Percentiles rank a stretch among this genome's conserved stretches.
Evolutionary conservation across 2,113 vertebrate genomes (phyloP).

Genomic region (Scatophagus argus): DNA sequence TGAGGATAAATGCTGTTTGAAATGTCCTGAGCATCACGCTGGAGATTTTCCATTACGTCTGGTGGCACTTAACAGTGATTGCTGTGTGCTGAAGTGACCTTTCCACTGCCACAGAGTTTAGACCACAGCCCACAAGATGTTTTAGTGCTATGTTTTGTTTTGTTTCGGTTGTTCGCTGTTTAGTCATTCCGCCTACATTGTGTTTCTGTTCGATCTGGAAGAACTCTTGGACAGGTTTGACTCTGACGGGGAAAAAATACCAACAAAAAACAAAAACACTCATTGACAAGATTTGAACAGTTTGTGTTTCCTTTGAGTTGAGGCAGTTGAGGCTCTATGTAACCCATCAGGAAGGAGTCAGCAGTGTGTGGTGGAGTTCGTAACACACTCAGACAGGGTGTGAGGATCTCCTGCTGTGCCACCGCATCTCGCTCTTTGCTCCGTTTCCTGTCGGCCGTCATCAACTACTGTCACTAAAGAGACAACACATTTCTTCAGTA

Average conservation of each 20-base stretch:
- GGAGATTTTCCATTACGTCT: not conserved
- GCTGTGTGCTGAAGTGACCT: slow-evolving; percentile 19
- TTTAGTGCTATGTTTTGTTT: not conserved
- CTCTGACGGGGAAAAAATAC: slow-evolving; percentile 16
- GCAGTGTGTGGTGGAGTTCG: slow-evolving; percentile 1
- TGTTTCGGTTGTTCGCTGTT: slow-evolving; percentile 2
- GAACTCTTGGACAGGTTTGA: slow-evolving; percentile 18
- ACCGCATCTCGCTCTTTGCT: slow-evolving; percentile 2
- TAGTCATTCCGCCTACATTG: not conserved
- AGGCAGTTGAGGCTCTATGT: not conserved
- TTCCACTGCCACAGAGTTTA: not conserved
- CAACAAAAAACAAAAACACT: not conserved
- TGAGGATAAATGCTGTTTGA: not conserved
- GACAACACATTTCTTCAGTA: slow-evolving; percentile 3
- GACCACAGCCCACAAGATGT: not conserved
- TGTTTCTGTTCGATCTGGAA: slow-evolving; percentile 11
- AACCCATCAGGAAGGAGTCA: slow-evolving; percentile 10
- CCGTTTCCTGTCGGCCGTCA: not conserved
- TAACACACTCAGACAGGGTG: slow-evolving; percentile 3
- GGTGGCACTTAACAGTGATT: slow-evolving; percentile 31
- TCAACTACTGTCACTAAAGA: slow-evolving; percentile 11
- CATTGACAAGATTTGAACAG: slow-evolving; percentile 20
- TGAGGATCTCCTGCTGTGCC: slow-evolving; percentile 17
- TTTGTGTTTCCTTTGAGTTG: slow-evolving; percentile 13
- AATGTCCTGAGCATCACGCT: slow-evolving; percentile 17